Base-by-base conservation (phyloP, 2,797 vertebrate species). In the Scleropages formosus region DNA sequence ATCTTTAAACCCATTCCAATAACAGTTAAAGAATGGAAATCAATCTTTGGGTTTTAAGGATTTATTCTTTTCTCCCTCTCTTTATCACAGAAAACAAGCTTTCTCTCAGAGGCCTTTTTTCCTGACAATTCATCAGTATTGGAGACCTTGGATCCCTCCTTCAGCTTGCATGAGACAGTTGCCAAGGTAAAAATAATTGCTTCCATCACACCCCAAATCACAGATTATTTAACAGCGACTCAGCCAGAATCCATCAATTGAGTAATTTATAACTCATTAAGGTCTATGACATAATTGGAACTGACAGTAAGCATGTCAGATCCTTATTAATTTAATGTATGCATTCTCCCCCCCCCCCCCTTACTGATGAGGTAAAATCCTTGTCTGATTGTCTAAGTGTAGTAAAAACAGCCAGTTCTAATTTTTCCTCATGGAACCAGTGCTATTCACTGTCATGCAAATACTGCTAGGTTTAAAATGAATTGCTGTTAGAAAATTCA, bases 71-170 rank as follows among this genome's bases (percentile, higher is more conserved):
- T 82, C 81, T 83, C 58, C 47, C 13, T 76, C 59, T 76, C 44
- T 76, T 60, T 76, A 26, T 85, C 58, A 76, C 85, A 97, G 95
- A 89, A 86, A 66, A 88, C 90, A 81, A 89, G 87, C 84, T 95
- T 97, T 85, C 89, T 96, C 79, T 92, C 91, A 0, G 96, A 98
- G 85, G 95, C 93, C 64, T 80, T 94, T 85, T 95, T 94, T 81
- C 86, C 89, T 79, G 83, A 79, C 11, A 81, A 71, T 78, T 80
- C 86, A 69, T 90, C 85, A 47, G 83, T 80, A 84, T 82, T 85
- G 51, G 89, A 93, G 84, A 92, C 92, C 63, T 73, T 92, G 75
- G 95, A 96, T 86, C 91, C 94, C 0, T 89, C 89, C 80, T 96
- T 96, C 89, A 91, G 80, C 64, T 93, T 95, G 78, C 96, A 98